phyloP scores from a whole-genome alignment of 2,888 invertebrate genomes.

The Folsomia candida region DNA sequence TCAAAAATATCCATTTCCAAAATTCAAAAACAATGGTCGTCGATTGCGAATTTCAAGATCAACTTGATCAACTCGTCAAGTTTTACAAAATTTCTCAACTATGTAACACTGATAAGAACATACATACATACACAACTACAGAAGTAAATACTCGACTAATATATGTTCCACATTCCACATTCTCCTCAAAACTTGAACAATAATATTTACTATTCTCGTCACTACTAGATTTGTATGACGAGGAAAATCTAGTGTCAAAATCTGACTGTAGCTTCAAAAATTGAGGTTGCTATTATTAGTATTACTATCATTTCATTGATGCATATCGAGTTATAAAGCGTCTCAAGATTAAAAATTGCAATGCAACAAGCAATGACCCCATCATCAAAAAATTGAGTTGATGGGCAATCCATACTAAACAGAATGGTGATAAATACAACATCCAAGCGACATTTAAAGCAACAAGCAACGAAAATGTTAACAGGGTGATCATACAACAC shows the following conservation, averaged over 20 bases:
- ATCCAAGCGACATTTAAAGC: not conserved
- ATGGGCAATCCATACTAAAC: not conserved
- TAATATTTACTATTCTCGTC: not conserved
- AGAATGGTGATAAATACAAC: not conserved
- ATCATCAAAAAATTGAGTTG: slow-evolving; percentile 9
- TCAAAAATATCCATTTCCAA: slow-evolving; percentile 19
- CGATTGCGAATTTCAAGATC: no score
- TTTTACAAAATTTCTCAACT: no score
- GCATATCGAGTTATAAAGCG: not conserved
- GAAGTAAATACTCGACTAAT: no score
- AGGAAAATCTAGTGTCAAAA: not conserved
- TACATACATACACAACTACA: no score
- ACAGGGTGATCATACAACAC: not conserved
- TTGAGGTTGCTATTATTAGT: not conserved
- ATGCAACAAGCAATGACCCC: slow-evolving; percentile 6
- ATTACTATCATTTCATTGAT: no score
- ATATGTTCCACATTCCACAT: slow-evolving; percentile 18
- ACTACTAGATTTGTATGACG: not conserved
- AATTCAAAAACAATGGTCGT: slow-evolving; percentile 3
- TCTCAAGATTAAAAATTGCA: not conserved
- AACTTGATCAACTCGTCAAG: no score
- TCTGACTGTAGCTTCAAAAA: slow-evolving; percentile 14
- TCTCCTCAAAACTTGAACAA: not conserved
- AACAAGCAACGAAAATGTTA: not conserved
- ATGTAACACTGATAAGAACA: no score